Evolutionary conservation across 2,797 vertebrate species (phyloP), one percentile per base, ranked within the genome.

Genomic region (Graptemys geographica): DNA sequence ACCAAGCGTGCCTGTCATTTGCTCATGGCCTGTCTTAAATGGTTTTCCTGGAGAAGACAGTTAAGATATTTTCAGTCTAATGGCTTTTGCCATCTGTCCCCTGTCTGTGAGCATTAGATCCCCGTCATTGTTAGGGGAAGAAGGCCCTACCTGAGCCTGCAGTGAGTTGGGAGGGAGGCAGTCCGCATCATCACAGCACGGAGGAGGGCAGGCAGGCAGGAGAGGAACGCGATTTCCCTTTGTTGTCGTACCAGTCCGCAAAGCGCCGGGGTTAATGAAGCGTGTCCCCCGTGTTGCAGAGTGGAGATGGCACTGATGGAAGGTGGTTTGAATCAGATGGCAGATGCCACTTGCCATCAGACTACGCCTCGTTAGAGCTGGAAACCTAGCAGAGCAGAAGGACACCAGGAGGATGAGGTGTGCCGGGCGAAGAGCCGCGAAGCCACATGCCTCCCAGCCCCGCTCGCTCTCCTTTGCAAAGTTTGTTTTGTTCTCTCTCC

Each of bases 251-350:
- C 79, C 2, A 27, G 82, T 86, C 56, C 18, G 37, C 56, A 3
- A 44, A 89, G 82, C 81, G 1, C 65, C 0, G 3, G 90, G 96
- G 94, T 96, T 97, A 98, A 97, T 97, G 97, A 95, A 96, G 96
- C 96, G 44, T 97, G 96, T 11, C 96, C 95, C 94, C 96, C 95
- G 96, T 85, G 88, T 97, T 5, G 53, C 90, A 78, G 84, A 96
- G 96, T 8, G 44, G 92, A 93, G 97, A 8, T 94, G 92, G 96
- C 91, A 95, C 97, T 98, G 98, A 98, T 97, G 97, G 98, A 98
- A 98, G 96, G 96, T 98, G 98, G 95, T 98, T 98, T 97, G 97
- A 97, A 97, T 99, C 98, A 98, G 97, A 97, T 97, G 97, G 98
- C 96, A 94, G 95, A 97, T 98, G 98, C 97, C 98, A 98, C 98